A percentile compares a stretch with the other conserved stretches of the same genome.
Evolutionary conservation across 2,888 invertebrate genomes (phyloP).

Genomic region (Heliconius aoede): DNA sequence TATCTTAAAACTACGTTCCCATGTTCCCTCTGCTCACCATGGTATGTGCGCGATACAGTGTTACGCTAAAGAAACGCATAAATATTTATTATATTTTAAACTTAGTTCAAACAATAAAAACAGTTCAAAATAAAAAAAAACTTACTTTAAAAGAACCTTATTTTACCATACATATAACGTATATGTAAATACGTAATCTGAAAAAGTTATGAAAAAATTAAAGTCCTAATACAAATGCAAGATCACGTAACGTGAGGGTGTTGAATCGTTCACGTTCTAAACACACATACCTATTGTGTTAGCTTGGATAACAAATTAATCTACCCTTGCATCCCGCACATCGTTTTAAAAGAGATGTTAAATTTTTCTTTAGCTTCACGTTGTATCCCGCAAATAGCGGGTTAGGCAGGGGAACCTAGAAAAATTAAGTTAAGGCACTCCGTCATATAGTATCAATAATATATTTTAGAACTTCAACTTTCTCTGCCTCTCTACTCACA

Average conservation of each 20-base stretch:
- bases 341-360: not conserved
- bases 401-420: too few species aligned
- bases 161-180: not conserved
- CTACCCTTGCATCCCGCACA: not conserved
- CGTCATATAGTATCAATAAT: too few species aligned
- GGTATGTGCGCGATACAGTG: not conserved
- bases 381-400: too few species aligned
- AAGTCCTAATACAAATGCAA: conserved; percentile 1
- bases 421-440: too few species aligned
- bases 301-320: not conserved
- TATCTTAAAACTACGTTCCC: not conserved
- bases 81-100: not conserved
- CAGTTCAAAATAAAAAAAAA: not conserved
- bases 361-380: too few species aligned
- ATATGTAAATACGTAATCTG: not conserved
- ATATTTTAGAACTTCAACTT: too few species aligned
- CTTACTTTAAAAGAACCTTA: not conserved
- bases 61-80: not conserved
- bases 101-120: not conserved
- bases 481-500: too few species aligned
- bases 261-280: not conserved
- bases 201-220: not conserved
- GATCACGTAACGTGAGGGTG: not conserved
- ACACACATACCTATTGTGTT: not conserved
- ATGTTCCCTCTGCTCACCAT: not conserved